Conservation (phyloP, 2,797 vertebrate species). For the Peromyscus aztecus region DNA sequence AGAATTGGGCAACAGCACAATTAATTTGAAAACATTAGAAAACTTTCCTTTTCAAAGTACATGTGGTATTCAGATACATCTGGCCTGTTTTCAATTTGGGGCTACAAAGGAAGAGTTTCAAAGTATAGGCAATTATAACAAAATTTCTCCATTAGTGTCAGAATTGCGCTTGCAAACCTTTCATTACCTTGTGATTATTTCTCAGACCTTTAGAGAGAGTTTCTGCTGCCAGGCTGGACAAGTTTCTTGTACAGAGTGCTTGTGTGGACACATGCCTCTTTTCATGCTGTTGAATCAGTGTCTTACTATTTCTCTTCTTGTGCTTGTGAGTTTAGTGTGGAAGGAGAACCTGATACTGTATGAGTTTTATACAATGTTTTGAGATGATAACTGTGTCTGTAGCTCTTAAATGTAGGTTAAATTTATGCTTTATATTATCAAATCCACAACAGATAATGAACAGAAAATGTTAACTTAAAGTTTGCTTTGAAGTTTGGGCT, state of each 20-base stretch:
- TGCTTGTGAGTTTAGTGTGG: background rate
- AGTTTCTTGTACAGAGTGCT: background rate
- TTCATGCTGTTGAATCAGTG: background rate
- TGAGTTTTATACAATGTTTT: background rate
- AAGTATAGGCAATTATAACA: conserved; percentile 24
- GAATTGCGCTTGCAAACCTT: conserved; percentile 46
- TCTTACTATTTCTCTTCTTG: background rate
- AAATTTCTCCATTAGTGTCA: conserved; percentile 64
- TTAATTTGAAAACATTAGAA: conserved; percentile 44
- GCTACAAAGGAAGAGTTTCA: conserved; percentile 40
- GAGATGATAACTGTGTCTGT: background rate
- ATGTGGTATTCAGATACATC: background rate
- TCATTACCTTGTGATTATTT: conserved; percentile 59
- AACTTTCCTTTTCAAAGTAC: conserved; percentile 21
- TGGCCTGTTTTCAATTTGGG: background rate
- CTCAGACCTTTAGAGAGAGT: conserved; percentile 20
- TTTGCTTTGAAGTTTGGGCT: background rate
- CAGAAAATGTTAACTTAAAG: background rate
- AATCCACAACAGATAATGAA: background rate
- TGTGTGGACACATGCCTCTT: background rate
- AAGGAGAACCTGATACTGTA: background rate
- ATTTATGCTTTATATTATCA: conserved; percentile 8
- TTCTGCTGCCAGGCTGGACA: background rate
- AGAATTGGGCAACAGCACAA: background rate
- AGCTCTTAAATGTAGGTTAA: background rate